A percentile compares a stretch with the other conserved stretches of the same genome.
Evolutionary conservation across 1,140 invertebrate species (phyloP).

Genomic region (Drosophila murphyi): DNA sequence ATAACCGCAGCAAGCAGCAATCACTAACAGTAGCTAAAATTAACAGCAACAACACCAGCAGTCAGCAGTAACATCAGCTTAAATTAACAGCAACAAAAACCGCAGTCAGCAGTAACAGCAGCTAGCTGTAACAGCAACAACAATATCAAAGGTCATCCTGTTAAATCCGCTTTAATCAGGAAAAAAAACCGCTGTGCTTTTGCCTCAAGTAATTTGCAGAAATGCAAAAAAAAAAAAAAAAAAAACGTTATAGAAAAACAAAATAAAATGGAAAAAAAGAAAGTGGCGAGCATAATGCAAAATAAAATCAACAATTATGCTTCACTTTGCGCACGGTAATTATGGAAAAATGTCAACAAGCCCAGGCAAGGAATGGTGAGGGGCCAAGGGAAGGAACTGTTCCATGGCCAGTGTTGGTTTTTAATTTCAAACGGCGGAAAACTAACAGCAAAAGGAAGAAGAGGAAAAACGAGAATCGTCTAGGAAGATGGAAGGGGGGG

Average conservation of each 20-base stretch:
- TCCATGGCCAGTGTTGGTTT: constrained; percentile 80
- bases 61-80: too few species aligned
- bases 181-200: too few species aligned
- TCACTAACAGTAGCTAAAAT: too few species aligned
- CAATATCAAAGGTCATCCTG: too few species aligned
- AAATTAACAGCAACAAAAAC: too few species aligned
- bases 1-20: too few species aligned
- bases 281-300: constrained; percentile 61
- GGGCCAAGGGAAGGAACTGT: constrained; percentile 70
- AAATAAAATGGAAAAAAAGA: constrained; percentile 16
- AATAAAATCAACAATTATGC: constrained; percentile 82
- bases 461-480: constrained; percentile 19
- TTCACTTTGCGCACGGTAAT: constrained; percentile 79
- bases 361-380: neutral
- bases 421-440: constrained; percentile 73
- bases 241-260: constrained; percentile 20
- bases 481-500: neutral
- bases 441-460: constrained; percentile 32
- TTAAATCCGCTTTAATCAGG: too few species aligned
- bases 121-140: too few species aligned
- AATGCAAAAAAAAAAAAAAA: constrained; percentile 2
- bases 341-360: constrained; percentile 81
- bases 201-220: constrained; percentile 19
- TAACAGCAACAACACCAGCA: too few species aligned
- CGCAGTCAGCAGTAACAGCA: too few species aligned